Conservation (phyloP, 1,140 invertebrate genomes). For the Callitettix versicolor region DNA sequence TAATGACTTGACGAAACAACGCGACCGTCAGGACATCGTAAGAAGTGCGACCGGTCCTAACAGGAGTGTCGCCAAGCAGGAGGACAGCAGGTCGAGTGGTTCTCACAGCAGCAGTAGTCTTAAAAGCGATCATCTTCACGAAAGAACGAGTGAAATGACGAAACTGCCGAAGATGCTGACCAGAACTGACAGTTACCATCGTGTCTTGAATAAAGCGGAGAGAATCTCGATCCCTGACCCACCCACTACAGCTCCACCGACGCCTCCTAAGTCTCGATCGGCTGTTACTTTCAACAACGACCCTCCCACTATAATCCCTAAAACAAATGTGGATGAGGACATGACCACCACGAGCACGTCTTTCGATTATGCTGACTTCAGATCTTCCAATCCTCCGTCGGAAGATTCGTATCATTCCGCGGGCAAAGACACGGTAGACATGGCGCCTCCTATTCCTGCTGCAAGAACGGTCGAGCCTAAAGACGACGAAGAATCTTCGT, state of each 20-base stretch:
- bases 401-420: background rate
- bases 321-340: background rate
- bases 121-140: too few relatives aligned
- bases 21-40: too few relatives aligned
- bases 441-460: background rate
- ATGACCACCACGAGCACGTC: background rate
- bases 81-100: too few relatives aligned
- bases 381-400: background rate
- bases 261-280: background rate
- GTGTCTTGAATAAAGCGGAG: background rate
- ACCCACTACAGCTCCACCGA: background rate
- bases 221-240: background rate
- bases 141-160: too few relatives aligned
- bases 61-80: too few relatives aligned
- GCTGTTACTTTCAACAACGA: conserved; percentile 2
- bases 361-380: conserved; percentile 11
- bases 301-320: background rate
- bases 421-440: conserved; percentile 1
- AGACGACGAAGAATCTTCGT: conserved; percentile 3
- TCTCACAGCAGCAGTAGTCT: too few relatives aligned
- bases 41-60: too few relatives aligned
- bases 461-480: background rate
- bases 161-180: too few relatives aligned
- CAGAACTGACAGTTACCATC: too few relatives aligned
- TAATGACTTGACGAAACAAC: too few relatives aligned